Conservation (phyloP, 2,888 invertebrate genomes). For the Linnaemya vulpina region DNA sequence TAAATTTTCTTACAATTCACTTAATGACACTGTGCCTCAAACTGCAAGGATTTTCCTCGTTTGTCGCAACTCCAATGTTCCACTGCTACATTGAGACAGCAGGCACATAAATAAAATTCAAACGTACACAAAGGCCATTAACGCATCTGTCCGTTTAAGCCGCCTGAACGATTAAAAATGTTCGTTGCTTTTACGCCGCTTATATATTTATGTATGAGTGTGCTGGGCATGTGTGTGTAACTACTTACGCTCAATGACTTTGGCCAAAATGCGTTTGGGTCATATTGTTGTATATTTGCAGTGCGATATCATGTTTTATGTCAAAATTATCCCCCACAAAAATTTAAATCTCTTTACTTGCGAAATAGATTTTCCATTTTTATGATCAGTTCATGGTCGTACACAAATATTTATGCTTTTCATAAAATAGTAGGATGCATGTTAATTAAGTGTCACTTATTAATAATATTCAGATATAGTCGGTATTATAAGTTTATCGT, state of each 20-base stretch:
- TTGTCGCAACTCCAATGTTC: constrained; percentile 41
- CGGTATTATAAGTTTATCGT: constrained; percentile 14
- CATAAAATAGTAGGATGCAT: constrained; percentile 24
- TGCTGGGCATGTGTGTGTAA: not conserved
- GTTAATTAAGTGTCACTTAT: constrained; percentile 48
- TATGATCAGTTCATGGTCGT: constrained; percentile 68
- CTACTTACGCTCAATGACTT: constrained; percentile 54
- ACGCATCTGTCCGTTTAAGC: constrained; percentile 79
- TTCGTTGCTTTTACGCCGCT: constrained; percentile 54
- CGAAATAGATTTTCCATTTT: constrained; percentile 57
- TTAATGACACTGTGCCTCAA: constrained; percentile 72
- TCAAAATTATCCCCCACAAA: constrained; percentile 59
- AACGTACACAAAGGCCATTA: constrained; percentile 73
- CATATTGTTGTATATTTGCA: constrained; percentile 42
- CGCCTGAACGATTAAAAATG: constrained; percentile 81
- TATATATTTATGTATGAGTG: not conserved
- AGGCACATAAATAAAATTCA: constrained; percentile 76
- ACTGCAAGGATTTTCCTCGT: constrained; percentile 23
- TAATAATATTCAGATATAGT: not conserved
- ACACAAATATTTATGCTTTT: constrained; percentile 68
- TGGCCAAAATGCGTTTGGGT: constrained; percentile 53
- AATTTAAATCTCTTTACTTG: constrained; percentile 59
- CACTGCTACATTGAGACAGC: constrained; percentile 51
- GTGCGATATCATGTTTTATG: constrained; percentile 51
- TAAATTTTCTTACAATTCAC: constrained; percentile 79